Conservation (phyloP, 2,888 invertebrate genomes). For the Hyppa rectilinea region DNA sequence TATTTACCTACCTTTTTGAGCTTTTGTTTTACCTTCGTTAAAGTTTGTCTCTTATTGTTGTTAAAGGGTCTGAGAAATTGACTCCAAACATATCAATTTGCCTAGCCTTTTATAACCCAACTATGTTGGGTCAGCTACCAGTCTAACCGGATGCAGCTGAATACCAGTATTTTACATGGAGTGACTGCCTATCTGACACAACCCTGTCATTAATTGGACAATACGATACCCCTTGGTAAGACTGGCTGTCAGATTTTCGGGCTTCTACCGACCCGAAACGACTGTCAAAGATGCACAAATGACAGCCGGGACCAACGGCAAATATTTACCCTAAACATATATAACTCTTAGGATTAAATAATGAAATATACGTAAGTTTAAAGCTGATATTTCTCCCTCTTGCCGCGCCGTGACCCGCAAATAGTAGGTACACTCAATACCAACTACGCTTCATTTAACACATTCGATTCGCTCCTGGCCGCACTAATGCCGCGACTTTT, state of each 20-base stretch:
- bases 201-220: no score
- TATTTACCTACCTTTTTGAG: conserved; percentile 37
- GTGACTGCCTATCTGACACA: no score
- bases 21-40: not conserved
- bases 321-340: not conserved
- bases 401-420: conserved; percentile 54
- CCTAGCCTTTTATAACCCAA: no score
- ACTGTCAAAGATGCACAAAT: no score
- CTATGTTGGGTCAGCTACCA: no score
- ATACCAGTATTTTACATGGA: no score
- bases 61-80: not conserved
- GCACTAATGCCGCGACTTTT: conserved; percentile 49
- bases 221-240: no score
- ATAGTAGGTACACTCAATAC: conserved; percentile 54
- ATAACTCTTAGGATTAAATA: conserved; percentile 18
- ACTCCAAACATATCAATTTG: not conserved
- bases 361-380: conserved; percentile 19
- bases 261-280: no score
- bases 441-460: conserved; percentile 66
- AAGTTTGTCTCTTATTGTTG: no score
- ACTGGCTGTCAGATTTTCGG: no score
- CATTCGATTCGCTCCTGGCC: conserved; percentile 62
- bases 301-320: no score
- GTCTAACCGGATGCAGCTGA: no score
- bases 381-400: conserved; percentile 9